These are phyloP conservation scores for Myiotriccus ornatus DNA, from an alignment of 2,797 vertebrate species.

Conservation along the genomic window DNA sequence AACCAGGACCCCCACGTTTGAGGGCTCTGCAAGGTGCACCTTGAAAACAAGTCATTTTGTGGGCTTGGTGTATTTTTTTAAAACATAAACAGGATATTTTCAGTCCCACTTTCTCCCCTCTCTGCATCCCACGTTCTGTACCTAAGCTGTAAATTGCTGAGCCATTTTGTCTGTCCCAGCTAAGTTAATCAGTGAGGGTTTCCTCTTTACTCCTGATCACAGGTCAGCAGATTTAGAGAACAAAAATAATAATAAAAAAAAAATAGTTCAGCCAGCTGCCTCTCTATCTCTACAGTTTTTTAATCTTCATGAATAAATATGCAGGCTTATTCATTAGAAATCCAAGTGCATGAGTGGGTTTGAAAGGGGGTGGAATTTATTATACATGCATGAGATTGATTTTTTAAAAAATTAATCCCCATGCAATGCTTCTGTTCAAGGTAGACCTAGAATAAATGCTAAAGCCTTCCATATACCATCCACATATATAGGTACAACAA, in stretches of 20 bases:
- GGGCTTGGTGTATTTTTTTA: not conserved
- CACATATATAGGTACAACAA: conserved; percentile 4
- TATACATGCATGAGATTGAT: conserved; percentile 14
- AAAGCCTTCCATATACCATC: not conserved
- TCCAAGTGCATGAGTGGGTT: conserved; percentile 52
- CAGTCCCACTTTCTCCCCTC: not conserved
- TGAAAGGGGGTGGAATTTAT: conserved; percentile 61
- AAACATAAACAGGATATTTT: not conserved
- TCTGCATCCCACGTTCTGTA: not conserved
- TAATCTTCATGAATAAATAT: conserved; percentile 65
- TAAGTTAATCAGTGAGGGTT: not conserved
- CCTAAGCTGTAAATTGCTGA: not conserved
- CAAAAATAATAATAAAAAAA: not conserved
- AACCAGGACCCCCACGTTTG: not conserved
- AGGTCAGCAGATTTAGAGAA: conserved; percentile 40
- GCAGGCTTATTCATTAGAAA: conserved; percentile 56
- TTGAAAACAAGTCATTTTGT: not conserved
- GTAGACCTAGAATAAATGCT: not conserved
- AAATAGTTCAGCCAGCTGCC: conserved; percentile 14
- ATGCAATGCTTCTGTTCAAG: conserved; percentile 1
- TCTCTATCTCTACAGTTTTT: conserved; percentile 33
- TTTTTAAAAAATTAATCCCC: not conserved
- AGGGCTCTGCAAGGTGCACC: not conserved
- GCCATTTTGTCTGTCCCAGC: not conserved
- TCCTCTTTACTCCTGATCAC: not conserved